A percentile compares a stretch with the other conserved stretches of the same genome.
Conservation (phyloP, 1,140 invertebrate genomes). For the Aphelenchoides fujianensis region DNA sequence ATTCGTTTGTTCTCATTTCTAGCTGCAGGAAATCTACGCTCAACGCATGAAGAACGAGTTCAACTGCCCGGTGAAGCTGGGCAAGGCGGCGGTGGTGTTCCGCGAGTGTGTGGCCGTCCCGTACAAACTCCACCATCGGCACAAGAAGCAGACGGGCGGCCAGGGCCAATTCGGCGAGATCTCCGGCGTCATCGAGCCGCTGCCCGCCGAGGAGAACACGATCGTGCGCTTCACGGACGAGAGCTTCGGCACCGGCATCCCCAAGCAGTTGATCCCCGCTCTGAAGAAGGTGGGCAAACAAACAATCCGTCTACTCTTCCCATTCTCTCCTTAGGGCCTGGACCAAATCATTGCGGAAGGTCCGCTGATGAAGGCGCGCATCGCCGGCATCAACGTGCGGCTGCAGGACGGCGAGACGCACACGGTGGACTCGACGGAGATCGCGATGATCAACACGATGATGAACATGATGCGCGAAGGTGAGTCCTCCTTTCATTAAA, state of each 20-base stretch:
- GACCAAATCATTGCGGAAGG: conserved; percentile 56
- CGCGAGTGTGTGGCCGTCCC: conserved; percentile 63
- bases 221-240: conserved; percentile 82
- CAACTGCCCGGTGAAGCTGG: conserved; percentile 82
- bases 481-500: conserved; percentile 5
- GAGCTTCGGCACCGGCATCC: conserved; percentile 88
- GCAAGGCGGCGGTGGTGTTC: conserved; percentile 95
- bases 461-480: conserved; percentile 59
- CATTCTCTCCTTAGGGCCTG: conserved; percentile 40
- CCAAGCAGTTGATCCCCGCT: conserved; percentile 85
- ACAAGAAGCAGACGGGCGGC: conserved; percentile 95
- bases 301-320: conserved; percentile 13
- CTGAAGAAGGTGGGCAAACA: conserved; percentile 71
- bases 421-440: conserved; percentile 59
- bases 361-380: conserved; percentile 52
- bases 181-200: conserved; percentile 76
- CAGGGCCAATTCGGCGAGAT: conserved; percentile 90
- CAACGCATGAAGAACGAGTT: conserved; percentile 93
- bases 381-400: conserved; percentile 51
- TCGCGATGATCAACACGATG: conserved; percentile 62
- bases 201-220: conserved; percentile 56
- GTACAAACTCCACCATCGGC: conserved; percentile 81
- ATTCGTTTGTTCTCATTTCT: too few species aligned
- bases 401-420: conserved; percentile 45
- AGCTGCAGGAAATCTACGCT: conserved; percentile 79